Evolutionary conservation across 2,797 vertebrate species (phyloP).

Genomic region (Urocyon cinereoargenteus): DNA sequence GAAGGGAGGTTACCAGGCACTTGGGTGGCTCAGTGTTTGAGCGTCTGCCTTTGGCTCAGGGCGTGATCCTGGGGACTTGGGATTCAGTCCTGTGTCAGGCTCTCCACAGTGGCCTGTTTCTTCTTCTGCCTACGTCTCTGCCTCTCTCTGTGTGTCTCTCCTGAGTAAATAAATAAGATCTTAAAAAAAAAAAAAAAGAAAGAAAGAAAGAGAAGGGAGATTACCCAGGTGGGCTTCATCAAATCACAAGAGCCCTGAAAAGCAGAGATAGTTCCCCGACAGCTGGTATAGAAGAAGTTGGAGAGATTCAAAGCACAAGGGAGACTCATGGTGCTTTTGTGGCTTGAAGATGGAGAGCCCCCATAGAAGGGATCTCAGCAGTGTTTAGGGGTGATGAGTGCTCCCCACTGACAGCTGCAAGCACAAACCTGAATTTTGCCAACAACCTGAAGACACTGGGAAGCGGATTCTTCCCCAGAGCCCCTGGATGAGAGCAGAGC

Average conservation of each 20-base stretch:
- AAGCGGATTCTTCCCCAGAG: background rate
- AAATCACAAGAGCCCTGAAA: background rate
- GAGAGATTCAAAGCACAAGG: background rate
- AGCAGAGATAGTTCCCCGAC: background rate
- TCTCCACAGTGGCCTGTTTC: too few relatives aligned
- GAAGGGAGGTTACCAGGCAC: background rate
- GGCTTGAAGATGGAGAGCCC: background rate
- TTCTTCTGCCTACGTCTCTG: too few relatives aligned
- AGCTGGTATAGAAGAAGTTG: background rate
- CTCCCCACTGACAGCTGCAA: background rate
- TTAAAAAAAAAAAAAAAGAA: too few relatives aligned
- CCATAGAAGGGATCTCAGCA: accelerated
- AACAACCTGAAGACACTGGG: background rate
- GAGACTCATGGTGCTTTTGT: background rate
- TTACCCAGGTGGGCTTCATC: background rate
- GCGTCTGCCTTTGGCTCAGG: too few relatives aligned
- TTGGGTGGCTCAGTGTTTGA: too few relatives aligned
- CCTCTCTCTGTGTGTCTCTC: too few relatives aligned
- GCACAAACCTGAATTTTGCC: background rate
- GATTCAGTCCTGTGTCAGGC: too few relatives aligned
- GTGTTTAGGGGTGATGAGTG: accelerated
- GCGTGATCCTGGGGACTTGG: too few relatives aligned
- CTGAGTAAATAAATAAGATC: too few relatives aligned
- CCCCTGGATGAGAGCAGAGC: background rate
- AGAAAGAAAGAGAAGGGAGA: background rate